Conservation (phyloP, 2,888 invertebrate genomes). For the Bibio marci region DNA sequence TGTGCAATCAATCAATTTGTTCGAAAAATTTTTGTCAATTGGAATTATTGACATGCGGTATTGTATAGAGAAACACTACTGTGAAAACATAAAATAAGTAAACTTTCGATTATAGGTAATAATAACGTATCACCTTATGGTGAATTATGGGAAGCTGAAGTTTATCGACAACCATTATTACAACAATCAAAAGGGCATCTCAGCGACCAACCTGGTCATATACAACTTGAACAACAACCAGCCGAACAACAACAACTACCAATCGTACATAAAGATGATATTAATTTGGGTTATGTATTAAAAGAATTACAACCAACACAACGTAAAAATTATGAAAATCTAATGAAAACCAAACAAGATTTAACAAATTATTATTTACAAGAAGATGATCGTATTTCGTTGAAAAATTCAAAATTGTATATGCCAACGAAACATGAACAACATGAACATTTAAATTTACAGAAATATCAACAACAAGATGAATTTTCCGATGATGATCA, state of each 20-base stretch:
- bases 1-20: too few species aligned
- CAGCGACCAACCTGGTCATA: background rate
- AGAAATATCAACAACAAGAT: background rate
- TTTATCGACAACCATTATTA: background rate
- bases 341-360: conserved; percentile 5
- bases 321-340: conserved; percentile 7
- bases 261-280: background rate
- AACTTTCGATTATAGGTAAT: too few species aligned
- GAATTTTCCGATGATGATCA: background rate
- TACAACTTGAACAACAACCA: background rate
- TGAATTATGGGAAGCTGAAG: conserved; percentile 6
- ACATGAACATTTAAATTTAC: background rate
- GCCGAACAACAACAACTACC: background rate
- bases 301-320: conserved; percentile 9
- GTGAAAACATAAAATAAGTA: too few species aligned
- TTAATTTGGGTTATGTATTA: conserved; percentile 3
- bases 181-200: too few species aligned
- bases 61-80: too few species aligned
- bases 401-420: background rate
- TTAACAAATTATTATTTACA: conserved; percentile 7
- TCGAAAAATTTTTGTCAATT: too few species aligned
- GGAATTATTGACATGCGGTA: too few species aligned
- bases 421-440: too few species aligned
- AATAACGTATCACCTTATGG: background rate
- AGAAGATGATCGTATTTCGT: background rate